A percentile compares a stretch with the other conserved stretches of the same genome.
These are phyloP conservation scores for Psammodynastes pulverulentus DNA, from an alignment of 2,113 vertebrate genomes.

Conservation along the genomic window DNA sequence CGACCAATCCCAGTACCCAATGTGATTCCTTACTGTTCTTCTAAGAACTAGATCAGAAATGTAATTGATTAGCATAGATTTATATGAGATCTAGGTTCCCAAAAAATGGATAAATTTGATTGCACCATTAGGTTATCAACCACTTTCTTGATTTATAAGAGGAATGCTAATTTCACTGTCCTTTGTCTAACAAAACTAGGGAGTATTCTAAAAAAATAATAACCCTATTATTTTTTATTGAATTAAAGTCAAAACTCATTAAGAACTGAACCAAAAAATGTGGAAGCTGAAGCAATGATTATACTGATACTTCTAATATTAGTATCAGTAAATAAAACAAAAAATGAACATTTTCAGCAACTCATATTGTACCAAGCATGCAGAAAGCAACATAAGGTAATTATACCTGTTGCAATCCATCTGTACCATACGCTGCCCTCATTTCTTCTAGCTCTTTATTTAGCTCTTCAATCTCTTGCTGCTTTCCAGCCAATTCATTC, in stretches of 20 bases:
- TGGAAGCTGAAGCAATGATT: not conserved
- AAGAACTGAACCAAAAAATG: constrained; percentile 35
- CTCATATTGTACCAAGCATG: constrained; percentile 18
- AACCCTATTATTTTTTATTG: not conserved
- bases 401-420: constrained; percentile 90
- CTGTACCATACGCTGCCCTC: constrained; percentile 80
- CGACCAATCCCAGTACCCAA: not conserved
- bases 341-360: not conserved
- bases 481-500: constrained; percentile 80
- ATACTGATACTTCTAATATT: constrained; percentile 5
- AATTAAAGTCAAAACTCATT: not conserved
- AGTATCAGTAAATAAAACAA: not conserved
- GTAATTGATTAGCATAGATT: not conserved
- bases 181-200: not conserved
- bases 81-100: not conserved
- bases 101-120: not conserved
- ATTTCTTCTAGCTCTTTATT: constrained; percentile 86
- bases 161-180: not conserved
- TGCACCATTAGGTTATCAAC: not conserved
- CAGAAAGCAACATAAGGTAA: constrained; percentile 59
- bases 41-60: not conserved
- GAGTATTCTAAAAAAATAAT: not conserved
- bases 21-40: not conserved
- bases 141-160: not conserved
- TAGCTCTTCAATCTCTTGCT: constrained; percentile 82